Conservation (phyloP, 2,888 invertebrate species). For the Tenthredo distinguenda region DNA sequence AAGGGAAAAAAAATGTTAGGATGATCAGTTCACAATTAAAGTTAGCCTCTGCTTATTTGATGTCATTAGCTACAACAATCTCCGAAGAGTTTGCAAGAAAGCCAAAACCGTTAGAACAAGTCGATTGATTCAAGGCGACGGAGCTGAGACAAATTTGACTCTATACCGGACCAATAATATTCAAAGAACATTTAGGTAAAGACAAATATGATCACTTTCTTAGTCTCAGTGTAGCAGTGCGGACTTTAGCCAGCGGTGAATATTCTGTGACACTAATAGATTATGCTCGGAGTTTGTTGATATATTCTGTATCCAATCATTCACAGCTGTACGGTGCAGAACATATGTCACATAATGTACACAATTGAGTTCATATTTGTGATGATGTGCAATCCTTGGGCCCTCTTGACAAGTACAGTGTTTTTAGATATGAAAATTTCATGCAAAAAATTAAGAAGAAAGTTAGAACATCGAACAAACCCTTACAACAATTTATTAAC, state of each 20-base stretch:
- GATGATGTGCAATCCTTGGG: conserved; percentile 31
- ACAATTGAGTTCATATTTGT: conserved; percentile 39
- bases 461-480: conserved; percentile 56
- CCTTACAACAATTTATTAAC: conserved; percentile 58
- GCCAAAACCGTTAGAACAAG: conserved; percentile 2
- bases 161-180: conserved; percentile 43
- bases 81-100: conserved; percentile 32
- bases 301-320: conserved; percentile 37
- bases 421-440: conserved; percentile 36
- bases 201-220: conserved; percentile 40
- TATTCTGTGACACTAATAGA: conserved; percentile 30
- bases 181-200: conserved; percentile 28
- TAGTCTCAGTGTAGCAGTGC: too few species aligned
- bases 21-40: conserved; percentile 23
- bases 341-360: conserved; percentile 40
- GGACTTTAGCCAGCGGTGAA: conserved; percentile 20
- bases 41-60: conserved; percentile 32
- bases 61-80: conserved; percentile 19
- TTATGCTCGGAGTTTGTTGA: conserved; percentile 32
- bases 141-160: conserved; percentile 31
- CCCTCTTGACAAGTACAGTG: conserved; percentile 24
- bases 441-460: conserved; percentile 56
- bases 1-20: conserved; percentile 51
- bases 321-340: conserved; percentile 17
- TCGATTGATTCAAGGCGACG: conserved; percentile 29